These are phyloP conservation scores for Trichechus manatus DNA, from an alignment of 2,113 vertebrate genomes.

Conservation along the genomic window DNA sequence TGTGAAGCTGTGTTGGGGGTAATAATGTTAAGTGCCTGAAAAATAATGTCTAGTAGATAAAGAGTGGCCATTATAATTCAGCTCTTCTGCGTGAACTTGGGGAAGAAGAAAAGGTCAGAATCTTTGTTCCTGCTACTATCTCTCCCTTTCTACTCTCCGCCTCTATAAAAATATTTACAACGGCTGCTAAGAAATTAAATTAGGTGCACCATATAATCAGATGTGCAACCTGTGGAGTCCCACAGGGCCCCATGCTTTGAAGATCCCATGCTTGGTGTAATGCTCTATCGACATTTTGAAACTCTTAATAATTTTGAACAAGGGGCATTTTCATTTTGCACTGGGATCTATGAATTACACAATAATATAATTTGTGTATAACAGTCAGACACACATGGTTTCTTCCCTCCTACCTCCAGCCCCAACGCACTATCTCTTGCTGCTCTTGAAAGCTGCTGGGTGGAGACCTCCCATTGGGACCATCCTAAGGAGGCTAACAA, in stretches of 20 bases:
- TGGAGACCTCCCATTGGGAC: neutral
- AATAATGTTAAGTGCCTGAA: neutral
- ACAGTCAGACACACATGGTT: neutral
- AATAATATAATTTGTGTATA: neutral
- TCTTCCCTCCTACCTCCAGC: neutral
- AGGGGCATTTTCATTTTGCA: neutral
- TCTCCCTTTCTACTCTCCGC: neutral
- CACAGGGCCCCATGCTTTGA: neutral
- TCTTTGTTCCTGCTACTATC: neutral
- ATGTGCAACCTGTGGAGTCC: neutral
- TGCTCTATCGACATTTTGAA: neutral
- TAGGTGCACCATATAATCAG: fast-evolving
- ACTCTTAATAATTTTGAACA: neutral
- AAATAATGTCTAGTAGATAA: too few species aligned
- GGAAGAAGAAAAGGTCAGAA: neutral
- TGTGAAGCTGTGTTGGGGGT: neutral
- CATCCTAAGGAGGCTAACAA: neutral
- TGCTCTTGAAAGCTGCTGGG: neutral
- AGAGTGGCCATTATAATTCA: neutral
- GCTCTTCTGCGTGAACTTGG: neutral
- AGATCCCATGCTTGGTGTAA: neutral
- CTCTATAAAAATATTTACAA: neutral
- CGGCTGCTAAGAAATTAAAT: neutral
- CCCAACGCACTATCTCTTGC: fast-evolving
- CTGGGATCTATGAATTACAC: neutral